Conservation (phyloP, 2,888 invertebrate genomes). For the Notodonta dromedarius region DNA sequence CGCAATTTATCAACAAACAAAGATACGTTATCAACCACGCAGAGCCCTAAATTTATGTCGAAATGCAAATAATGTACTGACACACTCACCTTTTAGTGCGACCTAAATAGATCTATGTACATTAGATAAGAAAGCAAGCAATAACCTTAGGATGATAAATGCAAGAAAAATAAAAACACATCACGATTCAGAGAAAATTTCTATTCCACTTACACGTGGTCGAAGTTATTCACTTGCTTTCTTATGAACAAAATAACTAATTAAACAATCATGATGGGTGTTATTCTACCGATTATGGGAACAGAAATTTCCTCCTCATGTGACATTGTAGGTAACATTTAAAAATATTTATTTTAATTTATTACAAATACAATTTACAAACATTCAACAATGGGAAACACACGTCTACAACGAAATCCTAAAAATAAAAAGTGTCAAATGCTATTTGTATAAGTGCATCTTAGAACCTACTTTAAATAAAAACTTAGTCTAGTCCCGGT, state of each 20-base stretch:
- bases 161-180: conserved; percentile 58
- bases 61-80: conserved; percentile 62
- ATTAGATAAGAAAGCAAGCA: conserved; percentile 82
- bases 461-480: conserved; percentile 21
- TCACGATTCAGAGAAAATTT: conserved; percentile 81
- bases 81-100: conserved; percentile 68
- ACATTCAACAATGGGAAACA: conserved; percentile 68
- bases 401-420: conserved; percentile 37
- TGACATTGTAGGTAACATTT: conserved; percentile 47
- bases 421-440: conserved; percentile 46
- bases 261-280: conserved; percentile 46
- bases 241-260: conserved; percentile 50
- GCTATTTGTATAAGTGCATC: conserved; percentile 36
- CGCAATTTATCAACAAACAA: conserved; percentile 43
- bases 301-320: conserved; percentile 82
- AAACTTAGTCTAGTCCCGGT: conserved; percentile 28
- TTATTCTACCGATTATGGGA: conserved; percentile 73
- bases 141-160: conserved; percentile 58
- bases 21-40: conserved; percentile 41
- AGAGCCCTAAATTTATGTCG: conserved; percentile 53
- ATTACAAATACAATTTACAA: conserved; percentile 44
- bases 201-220: conserved; percentile 70
- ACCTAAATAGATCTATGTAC: conserved; percentile 62
- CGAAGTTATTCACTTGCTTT: conserved; percentile 74
- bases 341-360: conserved; percentile 37